Percentiles rank a stretch among this genome's conserved stretches.
These are phyloP conservation scores for Zaprionus obscuricornis DNA, from an alignment of 2,888 invertebrate genomes.

Conservation along the genomic window DNA sequence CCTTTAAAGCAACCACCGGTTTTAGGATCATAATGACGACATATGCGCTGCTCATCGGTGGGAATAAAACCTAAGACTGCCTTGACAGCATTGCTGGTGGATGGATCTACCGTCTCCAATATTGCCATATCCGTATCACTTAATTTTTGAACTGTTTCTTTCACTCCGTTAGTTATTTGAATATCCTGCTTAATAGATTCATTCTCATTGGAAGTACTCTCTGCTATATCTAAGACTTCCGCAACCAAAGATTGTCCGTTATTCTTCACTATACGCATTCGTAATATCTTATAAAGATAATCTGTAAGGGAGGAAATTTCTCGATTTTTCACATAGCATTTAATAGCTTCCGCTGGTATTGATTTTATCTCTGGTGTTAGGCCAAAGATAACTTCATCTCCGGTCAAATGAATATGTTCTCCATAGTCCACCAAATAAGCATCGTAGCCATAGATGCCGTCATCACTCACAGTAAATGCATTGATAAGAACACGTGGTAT, in stretches of 20 bases:
- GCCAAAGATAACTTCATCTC: constrained; percentile 41
- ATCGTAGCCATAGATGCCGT: constrained; percentile 60
- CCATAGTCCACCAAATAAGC: constrained; percentile 59
- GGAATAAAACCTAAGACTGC: constrained; percentile 82
- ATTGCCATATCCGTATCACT: constrained; percentile 56
- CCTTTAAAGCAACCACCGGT: constrained; percentile 82
- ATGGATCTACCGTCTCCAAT: constrained; percentile 65
- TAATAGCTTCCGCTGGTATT: constrained; percentile 59
- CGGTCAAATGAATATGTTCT: constrained; percentile 51
- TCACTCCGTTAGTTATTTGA: not conserved
- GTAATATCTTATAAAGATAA: constrained; percentile 17
- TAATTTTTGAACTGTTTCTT: constrained; percentile 2
- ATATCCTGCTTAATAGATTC: not conserved
- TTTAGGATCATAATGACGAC: constrained; percentile 77
- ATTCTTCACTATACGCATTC: constrained; percentile 35
- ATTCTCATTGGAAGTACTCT: not conserved
- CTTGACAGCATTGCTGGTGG: constrained; percentile 76
- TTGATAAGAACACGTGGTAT: constrained; percentile 45
- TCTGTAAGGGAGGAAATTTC: constrained; percentile 15
- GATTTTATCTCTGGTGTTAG: constrained; percentile 29
- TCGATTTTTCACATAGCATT: constrained; percentile 41
- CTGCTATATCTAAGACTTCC: constrained; percentile 28
- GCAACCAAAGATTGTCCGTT: constrained; percentile 36
- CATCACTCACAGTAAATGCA: constrained; percentile 22
- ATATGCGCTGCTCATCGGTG: constrained; percentile 80